These are phyloP conservation scores for Rachycentron canadum DNA, from an alignment of 2,797 vertebrate genomes.

Conservation along the genomic window DNA sequence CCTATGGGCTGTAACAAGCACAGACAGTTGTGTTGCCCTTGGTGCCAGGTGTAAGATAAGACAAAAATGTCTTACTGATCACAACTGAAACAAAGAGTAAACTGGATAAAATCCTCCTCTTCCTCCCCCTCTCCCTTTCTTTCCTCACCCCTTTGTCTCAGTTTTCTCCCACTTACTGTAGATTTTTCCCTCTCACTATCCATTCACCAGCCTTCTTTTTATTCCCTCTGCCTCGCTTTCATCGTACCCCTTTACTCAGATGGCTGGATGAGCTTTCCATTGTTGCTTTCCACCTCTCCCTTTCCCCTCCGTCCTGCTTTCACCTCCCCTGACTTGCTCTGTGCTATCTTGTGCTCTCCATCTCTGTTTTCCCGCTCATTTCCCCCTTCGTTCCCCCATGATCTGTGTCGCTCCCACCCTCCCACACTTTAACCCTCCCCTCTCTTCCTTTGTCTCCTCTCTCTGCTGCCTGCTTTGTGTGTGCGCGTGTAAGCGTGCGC, in stretches of 20 bases:
- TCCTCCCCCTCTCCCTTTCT: neutral
- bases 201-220: conserved; percentile 18
- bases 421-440: conserved; percentile 66
- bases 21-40: no score
- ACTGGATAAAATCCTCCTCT: conserved; percentile 29
- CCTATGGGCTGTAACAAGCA: no score
- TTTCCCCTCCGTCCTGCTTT: conserved; percentile 39
- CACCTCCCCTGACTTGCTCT: conserved; percentile 51
- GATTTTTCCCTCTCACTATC: conserved; percentile 33
- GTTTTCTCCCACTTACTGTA: conserved; percentile 25
- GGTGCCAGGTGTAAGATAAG: no score
- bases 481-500: conserved; percentile 41
- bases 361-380: conserved; percentile 80
- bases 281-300: conserved; percentile 32
- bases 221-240: conserved; percentile 44
- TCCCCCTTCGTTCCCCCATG: conserved; percentile 54
- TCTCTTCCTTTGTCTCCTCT: conserved; percentile 82
- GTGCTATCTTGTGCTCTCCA: conserved; percentile 61
- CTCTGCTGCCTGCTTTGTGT: conserved; percentile 49
- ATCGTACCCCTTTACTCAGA: conserved; percentile 45
- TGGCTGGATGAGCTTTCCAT: conserved; percentile 36
- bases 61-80: conserved; percentile 7
- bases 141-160: conserved; percentile 30
- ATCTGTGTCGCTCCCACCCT: conserved; percentile 66
- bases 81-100: conserved; percentile 57